A percentile compares a stretch with the other conserved stretches of the same genome.
phyloP scores from a whole-genome alignment of 2,797 vertebrate genomes.

The Pantherophis vulpinus region DNA sequence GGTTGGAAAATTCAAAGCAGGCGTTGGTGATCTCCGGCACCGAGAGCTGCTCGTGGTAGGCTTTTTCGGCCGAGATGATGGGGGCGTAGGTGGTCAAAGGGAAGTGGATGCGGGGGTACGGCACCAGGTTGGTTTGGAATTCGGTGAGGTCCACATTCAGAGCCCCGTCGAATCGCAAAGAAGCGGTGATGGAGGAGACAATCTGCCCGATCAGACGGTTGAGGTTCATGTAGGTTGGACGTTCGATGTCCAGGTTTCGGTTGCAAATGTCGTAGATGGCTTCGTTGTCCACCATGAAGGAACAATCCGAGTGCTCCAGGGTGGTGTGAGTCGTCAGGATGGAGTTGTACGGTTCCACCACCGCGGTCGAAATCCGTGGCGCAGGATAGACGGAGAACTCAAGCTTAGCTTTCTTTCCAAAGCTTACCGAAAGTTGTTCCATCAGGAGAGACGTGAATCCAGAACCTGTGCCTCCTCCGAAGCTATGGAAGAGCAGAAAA shows the following conservation, averaged over 20 bases:
- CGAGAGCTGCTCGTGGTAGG: constrained; percentile 88
- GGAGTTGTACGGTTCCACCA: constrained; percentile 88
- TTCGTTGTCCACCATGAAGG: constrained; percentile 89
- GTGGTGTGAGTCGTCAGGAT: constrained; percentile 88
- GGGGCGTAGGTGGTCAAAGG: constrained; percentile 83
- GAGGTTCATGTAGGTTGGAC: not conserved
- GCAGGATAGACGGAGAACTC: not conserved
- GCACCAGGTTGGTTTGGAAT: constrained; percentile 87
- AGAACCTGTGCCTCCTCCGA: not conserved
- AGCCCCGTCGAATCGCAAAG: not conserved
- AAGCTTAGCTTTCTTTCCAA: not conserved
- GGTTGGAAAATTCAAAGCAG: constrained; percentile 83
- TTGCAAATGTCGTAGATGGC: constrained; percentile 83
- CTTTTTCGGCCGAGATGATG: constrained; percentile 86
- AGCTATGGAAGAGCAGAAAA: not conserved
- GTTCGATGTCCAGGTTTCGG: not conserved
- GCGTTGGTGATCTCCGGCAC: constrained; percentile 87
- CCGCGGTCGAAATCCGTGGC: constrained; percentile 79
- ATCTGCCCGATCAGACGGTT: not conserved
- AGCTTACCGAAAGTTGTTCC: not conserved
- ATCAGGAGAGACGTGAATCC: not conserved
- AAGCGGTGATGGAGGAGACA: not conserved
- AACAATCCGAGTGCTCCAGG: constrained; percentile 85
- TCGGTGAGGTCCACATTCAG: constrained; percentile 26
- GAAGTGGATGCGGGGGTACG: constrained; percentile 86